Evolutionary conservation across 2,888 invertebrate species (phyloP).

Genomic region (Strigamia crassipes): DNA sequence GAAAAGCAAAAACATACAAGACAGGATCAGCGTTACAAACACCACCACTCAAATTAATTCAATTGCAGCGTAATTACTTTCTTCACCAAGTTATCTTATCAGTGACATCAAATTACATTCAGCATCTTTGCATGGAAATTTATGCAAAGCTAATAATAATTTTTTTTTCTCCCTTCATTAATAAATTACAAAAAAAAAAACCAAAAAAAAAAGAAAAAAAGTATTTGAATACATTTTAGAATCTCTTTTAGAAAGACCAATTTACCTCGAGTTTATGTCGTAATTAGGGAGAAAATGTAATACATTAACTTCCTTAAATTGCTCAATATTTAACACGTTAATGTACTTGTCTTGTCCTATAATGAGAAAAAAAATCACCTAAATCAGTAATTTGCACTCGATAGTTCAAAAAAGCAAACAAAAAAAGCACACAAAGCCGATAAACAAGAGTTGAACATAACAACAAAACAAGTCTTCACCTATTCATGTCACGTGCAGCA

Average conservation of each 20-base stretch:
- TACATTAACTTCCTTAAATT: too few species aligned
- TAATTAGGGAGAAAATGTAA: too few species aligned
- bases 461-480: background rate
- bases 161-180: background rate
- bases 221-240: background rate
- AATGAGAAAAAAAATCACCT: too few species aligned
- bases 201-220: too few species aligned
- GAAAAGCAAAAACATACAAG: background rate
- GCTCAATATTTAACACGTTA: too few species aligned
- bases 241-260: background rate
- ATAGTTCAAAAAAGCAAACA: too few species aligned
- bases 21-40: background rate
- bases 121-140: background rate
- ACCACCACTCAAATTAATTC: background rate
- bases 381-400: background rate
- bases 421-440: background rate
- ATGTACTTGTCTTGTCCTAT: too few species aligned
- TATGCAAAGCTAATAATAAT: background rate
- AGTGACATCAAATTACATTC: background rate
- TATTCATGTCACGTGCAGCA: background rate
- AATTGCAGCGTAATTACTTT: background rate
- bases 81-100: background rate
- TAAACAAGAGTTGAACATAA: background rate
- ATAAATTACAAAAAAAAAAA: background rate
- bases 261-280: too few species aligned